phyloP scores from a whole-genome alignment of 2,113 vertebrate species.

The Vidua macroura region DNA sequence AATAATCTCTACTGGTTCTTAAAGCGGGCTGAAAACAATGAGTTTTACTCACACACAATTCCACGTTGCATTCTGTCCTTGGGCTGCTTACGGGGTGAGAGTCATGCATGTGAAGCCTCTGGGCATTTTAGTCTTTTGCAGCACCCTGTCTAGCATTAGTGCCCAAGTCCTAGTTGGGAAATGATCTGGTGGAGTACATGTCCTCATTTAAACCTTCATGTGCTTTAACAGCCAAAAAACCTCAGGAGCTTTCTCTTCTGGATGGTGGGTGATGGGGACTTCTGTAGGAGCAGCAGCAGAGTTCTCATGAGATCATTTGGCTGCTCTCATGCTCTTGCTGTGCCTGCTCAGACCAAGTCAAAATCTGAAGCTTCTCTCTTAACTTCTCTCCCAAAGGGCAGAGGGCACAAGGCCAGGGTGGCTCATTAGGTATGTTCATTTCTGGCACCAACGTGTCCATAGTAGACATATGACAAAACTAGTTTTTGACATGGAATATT shows the following conservation, averaged over 20 bases:
- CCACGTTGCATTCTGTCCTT: neutral
- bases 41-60: conserved; percentile 6
- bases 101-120: conserved; percentile 1
- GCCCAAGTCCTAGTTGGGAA: conserved; percentile 21
- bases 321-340: neutral
- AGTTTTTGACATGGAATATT: neutral
- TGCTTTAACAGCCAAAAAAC: neutral
- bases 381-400: neutral
- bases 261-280: neutral
- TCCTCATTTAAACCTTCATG: conserved; percentile 40
- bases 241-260: neutral
- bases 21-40: conserved; percentile 47
- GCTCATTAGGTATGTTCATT: neutral
- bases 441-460: neutral
- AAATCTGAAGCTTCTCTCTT: neutral
- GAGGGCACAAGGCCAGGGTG: neutral
- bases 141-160: neutral
- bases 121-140: conserved; percentile 31
- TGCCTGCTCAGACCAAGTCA: neutral
- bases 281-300: neutral
- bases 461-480: neutral
- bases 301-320: neutral
- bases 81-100: neutral
- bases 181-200: neutral
- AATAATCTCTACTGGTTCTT: conserved; percentile 52